Conservation (phyloP, 2,888 invertebrate species). For the Terebella lapidaria region DNA sequence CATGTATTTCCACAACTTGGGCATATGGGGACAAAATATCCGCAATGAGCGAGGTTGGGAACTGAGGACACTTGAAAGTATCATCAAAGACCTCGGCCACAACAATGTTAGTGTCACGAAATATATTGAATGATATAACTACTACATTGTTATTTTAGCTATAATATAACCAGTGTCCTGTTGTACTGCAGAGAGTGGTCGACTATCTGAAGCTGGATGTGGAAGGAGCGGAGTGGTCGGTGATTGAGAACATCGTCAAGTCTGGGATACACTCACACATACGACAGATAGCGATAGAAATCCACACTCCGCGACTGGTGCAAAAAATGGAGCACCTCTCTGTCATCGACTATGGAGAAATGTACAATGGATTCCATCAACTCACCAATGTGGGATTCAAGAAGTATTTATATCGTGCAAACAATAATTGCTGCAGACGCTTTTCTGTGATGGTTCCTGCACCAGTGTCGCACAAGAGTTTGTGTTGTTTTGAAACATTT, state of each 20-base stretch:
- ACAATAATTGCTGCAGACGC: not conserved
- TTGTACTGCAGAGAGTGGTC: not conserved
- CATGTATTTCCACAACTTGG: not conserved
- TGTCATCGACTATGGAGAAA: not conserved
- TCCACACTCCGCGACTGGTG: not conserved
- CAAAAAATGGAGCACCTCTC: not conserved
- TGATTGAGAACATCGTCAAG: not conserved
- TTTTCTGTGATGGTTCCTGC: not conserved
- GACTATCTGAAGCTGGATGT: not conserved
- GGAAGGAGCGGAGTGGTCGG: not conserved
- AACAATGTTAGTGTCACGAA: not conserved
- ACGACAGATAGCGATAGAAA: not conserved
- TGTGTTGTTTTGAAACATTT: not conserved
- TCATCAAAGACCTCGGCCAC: not conserved
- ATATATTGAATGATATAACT: not conserved
- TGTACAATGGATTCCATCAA: not conserved
- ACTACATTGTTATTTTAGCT: not conserved
- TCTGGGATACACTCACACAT: not conserved
- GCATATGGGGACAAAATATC: not conserved
- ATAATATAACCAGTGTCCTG: too few relatives aligned
- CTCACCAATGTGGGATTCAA: not conserved
- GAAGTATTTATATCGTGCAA: not conserved
- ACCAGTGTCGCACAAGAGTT: not conserved
- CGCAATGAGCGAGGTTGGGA: not conserved
- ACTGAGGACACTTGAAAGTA: not conserved